Evolutionary conservation across 1,140 invertebrate species (phyloP).

Genomic region (Hyles vespertilio): DNA sequence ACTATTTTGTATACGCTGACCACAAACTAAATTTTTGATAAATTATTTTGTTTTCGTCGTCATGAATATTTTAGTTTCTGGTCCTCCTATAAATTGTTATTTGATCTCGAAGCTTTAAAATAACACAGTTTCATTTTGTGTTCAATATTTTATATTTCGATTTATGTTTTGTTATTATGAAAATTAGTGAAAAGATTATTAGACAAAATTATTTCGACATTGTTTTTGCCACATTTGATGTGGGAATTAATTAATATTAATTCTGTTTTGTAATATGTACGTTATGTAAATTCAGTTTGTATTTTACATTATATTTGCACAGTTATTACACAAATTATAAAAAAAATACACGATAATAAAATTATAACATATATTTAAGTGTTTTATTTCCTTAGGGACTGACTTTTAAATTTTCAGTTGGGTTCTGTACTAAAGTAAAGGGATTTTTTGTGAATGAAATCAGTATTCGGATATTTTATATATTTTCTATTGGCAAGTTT

Average conservation of each 20-base stretch:
- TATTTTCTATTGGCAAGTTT: too few species aligned
- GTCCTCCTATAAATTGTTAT: not conserved
- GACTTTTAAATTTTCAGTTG: too few species aligned
- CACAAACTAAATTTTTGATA: too few species aligned
- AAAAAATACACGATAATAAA: constrained; percentile 62
- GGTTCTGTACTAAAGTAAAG: too few species aligned
- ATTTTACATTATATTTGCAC: constrained; percentile 65
- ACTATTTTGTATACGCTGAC: constrained; percentile 6
- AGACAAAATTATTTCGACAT: constrained; percentile 5
- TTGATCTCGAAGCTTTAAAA: constrained; percentile 41
- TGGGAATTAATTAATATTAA: constrained; percentile 24
- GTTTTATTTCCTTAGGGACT: too few species aligned
- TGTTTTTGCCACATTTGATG: constrained; percentile 8
- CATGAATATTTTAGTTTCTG: too few species aligned
- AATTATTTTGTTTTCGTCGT: too few species aligned
- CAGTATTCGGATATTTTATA: too few species aligned
- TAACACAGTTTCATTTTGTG: constrained; percentile 18
- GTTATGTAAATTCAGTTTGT: constrained; percentile 58
- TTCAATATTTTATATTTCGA: constrained; percentile 4
- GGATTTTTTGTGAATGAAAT: too few species aligned
- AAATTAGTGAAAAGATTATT: constrained; percentile 1
- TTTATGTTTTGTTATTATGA: not conserved
- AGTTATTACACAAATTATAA: constrained; percentile 68
- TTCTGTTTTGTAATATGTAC: constrained; percentile 41
- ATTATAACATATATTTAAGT: constrained; percentile 10